phyloP scores from a whole-genome alignment of 1,140 invertebrate genomes.

The Daktulosphaira vitifoliae region DNA sequence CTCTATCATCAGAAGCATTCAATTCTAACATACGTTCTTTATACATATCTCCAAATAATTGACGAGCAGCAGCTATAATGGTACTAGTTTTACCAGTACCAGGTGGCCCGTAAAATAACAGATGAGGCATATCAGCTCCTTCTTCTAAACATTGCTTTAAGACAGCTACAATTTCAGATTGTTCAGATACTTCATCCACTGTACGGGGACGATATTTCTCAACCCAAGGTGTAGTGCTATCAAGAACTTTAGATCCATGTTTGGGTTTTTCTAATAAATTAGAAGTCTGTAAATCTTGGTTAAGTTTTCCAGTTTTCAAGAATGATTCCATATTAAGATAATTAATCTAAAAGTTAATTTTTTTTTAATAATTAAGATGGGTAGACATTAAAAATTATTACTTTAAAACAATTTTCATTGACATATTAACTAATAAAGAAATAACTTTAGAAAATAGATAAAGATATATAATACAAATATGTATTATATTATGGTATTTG shows the following conservation, averaged over 20 bases:
- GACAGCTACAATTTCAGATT: constrained; percentile 90
- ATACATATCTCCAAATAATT: constrained; percentile 83
- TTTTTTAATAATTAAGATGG: no score
- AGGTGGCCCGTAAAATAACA: constrained; percentile 98
- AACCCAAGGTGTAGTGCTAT: constrained; percentile 62
- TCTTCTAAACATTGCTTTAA: constrained; percentile 68
- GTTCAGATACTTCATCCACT: constrained; percentile 93
- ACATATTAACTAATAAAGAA: no score
- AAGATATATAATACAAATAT: no score
- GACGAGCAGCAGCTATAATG: constrained; percentile 85
- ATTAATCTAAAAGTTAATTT: no score
- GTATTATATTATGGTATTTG: no score
- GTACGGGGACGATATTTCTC: constrained; percentile 91
- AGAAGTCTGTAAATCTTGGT: constrained; percentile 41
- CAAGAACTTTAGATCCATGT: constrained; percentile 44
- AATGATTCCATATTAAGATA: constrained; percentile 67
- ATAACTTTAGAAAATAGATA: no score
- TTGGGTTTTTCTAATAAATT: constrained; percentile 39
- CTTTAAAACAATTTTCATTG: no score
- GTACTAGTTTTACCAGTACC: constrained; percentile 99
- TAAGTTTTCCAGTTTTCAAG: constrained; percentile 72
- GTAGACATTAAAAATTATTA: no score
- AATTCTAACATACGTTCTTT: constrained; percentile 81
- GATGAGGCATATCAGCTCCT: constrained; percentile 82
- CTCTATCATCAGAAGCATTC: constrained; percentile 98